Conservation (phyloP, 2,888 invertebrate genomes). For the Clunio marinus region DNA sequence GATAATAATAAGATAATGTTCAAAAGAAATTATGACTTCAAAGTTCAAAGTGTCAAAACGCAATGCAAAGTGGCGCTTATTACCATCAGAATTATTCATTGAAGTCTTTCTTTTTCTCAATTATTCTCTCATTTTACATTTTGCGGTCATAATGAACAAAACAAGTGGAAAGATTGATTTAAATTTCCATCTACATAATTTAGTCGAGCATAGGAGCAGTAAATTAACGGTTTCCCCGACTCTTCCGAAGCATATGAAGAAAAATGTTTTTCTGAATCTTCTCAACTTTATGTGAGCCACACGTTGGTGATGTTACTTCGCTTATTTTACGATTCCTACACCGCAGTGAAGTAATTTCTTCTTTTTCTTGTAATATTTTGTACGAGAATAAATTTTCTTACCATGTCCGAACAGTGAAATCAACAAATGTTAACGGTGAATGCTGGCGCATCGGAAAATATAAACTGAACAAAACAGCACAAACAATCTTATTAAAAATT, state of each 20-base stretch:
- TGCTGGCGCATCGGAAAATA: neutral
- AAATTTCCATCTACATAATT: neutral
- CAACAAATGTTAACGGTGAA: slow-evolving; percentile 4
- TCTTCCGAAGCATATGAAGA: neutral
- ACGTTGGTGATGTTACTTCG: neutral
- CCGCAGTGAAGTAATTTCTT: slow-evolving; percentile 6
- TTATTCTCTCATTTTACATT: neutral
- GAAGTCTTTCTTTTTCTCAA: neutral
- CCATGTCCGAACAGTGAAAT: neutral
- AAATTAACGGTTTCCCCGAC: neutral
- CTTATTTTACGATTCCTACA: neutral
- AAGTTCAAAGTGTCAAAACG: neutral
- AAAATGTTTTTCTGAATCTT: neutral
- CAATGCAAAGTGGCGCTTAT: neutral
- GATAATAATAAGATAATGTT: too few relatives aligned
- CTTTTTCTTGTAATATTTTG: neutral
- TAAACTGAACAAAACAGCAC: slow-evolving; percentile 4
- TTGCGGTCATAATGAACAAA: neutral
- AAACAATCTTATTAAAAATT: neutral
- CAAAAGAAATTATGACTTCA: neutral
- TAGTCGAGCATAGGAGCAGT: slow-evolving; percentile 1
- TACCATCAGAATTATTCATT: neutral
- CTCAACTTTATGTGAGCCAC: neutral
- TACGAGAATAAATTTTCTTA: neutral
- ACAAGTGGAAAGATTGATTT: neutral